Evolutionary conservation across 2,797 vertebrate genomes (phyloP).

Genomic region (Xyrichtys novacula): DNA sequence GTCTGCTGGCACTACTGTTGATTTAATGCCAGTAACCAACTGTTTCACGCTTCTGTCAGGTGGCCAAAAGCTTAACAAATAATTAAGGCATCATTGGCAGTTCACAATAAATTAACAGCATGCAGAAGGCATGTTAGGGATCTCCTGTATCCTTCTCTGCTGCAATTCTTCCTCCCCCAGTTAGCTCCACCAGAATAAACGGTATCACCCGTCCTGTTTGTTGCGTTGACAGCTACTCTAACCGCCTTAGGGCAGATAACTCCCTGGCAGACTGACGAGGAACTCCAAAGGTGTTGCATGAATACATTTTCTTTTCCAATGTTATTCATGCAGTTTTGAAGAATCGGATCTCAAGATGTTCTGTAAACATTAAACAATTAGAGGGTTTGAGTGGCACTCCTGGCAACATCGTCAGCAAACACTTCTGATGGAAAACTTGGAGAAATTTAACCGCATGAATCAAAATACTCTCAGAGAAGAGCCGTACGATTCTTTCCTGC

Average conservation of each 20-base stretch:
- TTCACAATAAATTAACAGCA: slow-evolving; percentile 23
- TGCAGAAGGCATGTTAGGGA: slow-evolving; percentile 2
- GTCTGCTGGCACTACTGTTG: slow-evolving; percentile 6
- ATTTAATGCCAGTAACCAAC: slow-evolving; percentile 23
- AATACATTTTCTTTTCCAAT: not conserved
- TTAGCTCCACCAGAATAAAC: slow-evolving; percentile 48
- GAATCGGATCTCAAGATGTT: slow-evolving; percentile 20
- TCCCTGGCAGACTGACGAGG: slow-evolving; percentile 37
- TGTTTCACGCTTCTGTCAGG: slow-evolving; percentile 25
- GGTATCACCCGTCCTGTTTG: slow-evolving; percentile 56
- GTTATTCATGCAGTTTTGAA: slow-evolving; percentile 13
- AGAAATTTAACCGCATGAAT: slow-evolving; percentile 17
- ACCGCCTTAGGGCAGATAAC: slow-evolving; percentile 63
- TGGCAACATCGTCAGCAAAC: not conserved
- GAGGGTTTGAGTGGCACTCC: slow-evolving; percentile 7
- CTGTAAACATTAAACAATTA: slow-evolving; percentile 19
- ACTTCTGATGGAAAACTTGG: slow-evolving; percentile 3
- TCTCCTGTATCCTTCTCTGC: slow-evolving; percentile 9
- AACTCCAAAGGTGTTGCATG: slow-evolving; percentile 11
- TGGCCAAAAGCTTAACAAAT: slow-evolving; percentile 37
- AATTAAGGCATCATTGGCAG: slow-evolving; percentile 27
- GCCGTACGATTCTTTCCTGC: slow-evolving; percentile 38
- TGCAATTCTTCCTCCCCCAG: slow-evolving; percentile 18
- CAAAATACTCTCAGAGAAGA: slow-evolving; percentile 32
- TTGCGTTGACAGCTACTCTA: slow-evolving; percentile 68